Conservation (phyloP, 2,113 vertebrate species). For the Tetrao urogallus region DNA sequence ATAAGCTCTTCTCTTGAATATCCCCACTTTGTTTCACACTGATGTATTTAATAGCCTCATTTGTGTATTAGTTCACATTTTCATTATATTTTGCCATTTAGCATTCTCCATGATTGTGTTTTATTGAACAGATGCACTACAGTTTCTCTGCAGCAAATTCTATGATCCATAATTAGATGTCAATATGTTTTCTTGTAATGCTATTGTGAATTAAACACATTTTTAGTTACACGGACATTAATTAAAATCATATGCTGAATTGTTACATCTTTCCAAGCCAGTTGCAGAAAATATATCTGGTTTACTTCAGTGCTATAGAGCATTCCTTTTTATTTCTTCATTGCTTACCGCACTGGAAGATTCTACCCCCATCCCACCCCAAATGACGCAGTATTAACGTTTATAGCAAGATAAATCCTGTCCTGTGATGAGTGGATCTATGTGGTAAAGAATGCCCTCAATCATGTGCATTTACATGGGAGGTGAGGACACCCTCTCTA, state of each 20-base stretch:
- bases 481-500: background rate
- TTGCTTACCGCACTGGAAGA: slow-evolving; percentile 31
- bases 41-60: slow-evolving; percentile 76
- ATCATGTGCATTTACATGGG: background rate
- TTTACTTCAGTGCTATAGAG: slow-evolving; percentile 73
- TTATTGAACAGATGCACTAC: slow-evolving; percentile 84
- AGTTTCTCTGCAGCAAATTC: slow-evolving; percentile 79
- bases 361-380: background rate
- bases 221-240: slow-evolving; percentile 86
- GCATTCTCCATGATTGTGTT: slow-evolving; percentile 78
- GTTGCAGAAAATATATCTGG: slow-evolving; percentile 80
- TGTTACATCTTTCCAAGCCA: slow-evolving; percentile 80
- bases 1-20: slow-evolving; percentile 46
- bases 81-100: slow-evolving; percentile 79
- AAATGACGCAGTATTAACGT: background rate
- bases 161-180: slow-evolving; percentile 85
- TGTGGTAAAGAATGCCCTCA: background rate
- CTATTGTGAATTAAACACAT: slow-evolving; percentile 83
- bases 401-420: background rate
- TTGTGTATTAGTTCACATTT: slow-evolving; percentile 79
- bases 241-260: slow-evolving; percentile 83
- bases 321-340: slow-evolving; percentile 68
- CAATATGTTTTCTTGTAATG: slow-evolving; percentile 82
- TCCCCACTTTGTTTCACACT: slow-evolving; percentile 64
- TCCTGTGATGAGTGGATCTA: background rate